Evolutionary conservation across 2,797 vertebrate genomes (phyloP).

Genomic region (Myotis pilosus): DNA sequence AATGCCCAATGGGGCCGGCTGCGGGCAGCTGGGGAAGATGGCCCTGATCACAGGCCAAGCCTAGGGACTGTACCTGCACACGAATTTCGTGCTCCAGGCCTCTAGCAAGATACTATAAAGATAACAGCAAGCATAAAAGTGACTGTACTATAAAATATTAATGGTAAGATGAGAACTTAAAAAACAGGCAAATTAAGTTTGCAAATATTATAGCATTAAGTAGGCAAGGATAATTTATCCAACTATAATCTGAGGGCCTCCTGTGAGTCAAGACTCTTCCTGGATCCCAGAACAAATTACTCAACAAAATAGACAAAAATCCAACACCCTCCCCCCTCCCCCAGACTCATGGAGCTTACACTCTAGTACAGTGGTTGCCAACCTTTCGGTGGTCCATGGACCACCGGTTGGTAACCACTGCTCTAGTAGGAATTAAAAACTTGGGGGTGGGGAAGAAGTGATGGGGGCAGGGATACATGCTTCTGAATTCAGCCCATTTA

Average conservation of each 20-base stretch:
- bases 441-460: fast-evolving
- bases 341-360: background rate
- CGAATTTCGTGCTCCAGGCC: too few species aligned
- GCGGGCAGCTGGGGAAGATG: too few species aligned
- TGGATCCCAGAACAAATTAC: background rate
- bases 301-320: background rate
- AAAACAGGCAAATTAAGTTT: background rate
- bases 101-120: background rate
- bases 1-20: too few species aligned
- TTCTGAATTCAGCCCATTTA: background rate
- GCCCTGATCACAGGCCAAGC: too few species aligned
- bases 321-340: background rate
- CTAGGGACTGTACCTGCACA: too few species aligned
- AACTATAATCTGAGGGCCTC: background rate
- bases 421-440: background rate
- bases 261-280: background rate
- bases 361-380: background rate
- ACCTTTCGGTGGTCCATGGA: too few species aligned
- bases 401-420: too few species aligned
- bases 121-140: background rate
- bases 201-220: background rate
- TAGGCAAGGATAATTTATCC: background rate
- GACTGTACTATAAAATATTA: background rate
- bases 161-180: background rate
- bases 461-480: background rate